A percentile compares a stretch with the other conserved stretches of the same genome.
phyloP scores from a whole-genome alignment of 2,797 vertebrate species.

The Aldrovandia affinis region DNA sequence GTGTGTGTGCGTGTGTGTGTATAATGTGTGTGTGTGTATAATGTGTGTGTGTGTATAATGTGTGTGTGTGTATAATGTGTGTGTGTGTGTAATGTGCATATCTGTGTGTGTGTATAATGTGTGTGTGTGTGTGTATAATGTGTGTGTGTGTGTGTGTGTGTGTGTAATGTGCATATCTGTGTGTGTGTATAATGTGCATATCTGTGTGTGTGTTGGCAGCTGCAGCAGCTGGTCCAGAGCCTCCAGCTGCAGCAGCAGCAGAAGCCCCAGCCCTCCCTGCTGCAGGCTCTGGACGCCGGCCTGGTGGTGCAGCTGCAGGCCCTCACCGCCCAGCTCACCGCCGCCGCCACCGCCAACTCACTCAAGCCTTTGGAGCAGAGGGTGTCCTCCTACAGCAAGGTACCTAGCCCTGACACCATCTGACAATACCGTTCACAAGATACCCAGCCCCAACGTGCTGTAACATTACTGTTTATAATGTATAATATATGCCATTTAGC shows the following conservation, averaged over 20 bases:
- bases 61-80: background rate
- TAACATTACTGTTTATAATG: background rate
- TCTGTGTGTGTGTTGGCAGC: slow-evolving; percentile 65
- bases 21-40: background rate
- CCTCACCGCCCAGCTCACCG: slow-evolving; percentile 95
- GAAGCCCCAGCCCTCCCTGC: slow-evolving; percentile 95
- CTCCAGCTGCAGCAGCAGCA: slow-evolving; percentile 98
- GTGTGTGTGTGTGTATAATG: slow-evolving; percentile 29
- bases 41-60: background rate
- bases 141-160: background rate
- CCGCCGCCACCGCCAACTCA: slow-evolving; percentile 89
- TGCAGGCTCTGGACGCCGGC: slow-evolving; percentile 95
- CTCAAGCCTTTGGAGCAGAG: slow-evolving; percentile 94
- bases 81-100: background rate
- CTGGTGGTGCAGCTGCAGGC: slow-evolving; percentile 97
- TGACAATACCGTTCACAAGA: background rate
- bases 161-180: background rate
- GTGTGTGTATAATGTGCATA: background rate
- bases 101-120: slow-evolving; percentile 29
- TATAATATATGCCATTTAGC: too few relatives aligned
- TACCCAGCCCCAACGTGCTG: background rate
- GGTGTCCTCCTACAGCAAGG: slow-evolving; percentile 97
- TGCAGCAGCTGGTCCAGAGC: slow-evolving; percentile 96
- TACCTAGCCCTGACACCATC: background rate
- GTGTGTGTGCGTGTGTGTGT: too few relatives aligned